Base-by-base conservation (phyloP, 2,113 vertebrate genomes). In the Notechis scutatus region DNA sequence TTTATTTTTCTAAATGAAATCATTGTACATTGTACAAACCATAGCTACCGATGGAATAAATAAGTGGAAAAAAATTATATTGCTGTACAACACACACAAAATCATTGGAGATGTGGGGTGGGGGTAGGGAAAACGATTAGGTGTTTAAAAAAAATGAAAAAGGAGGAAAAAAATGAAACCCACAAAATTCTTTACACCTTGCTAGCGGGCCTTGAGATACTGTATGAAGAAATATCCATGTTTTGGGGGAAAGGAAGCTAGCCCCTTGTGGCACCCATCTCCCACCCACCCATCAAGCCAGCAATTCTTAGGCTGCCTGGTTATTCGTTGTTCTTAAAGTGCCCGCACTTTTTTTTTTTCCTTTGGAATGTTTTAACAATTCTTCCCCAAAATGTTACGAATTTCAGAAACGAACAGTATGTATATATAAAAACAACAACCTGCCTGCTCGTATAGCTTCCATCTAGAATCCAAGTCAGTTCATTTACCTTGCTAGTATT, bases 1-100 rank as follows among this genome's bases (percentile, higher is more conserved):
- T 97, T 97, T 95, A 97, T 97, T 98, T 97, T 97, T 98, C 96
- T 96, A 95, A 98, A 98, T 98, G 97, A 97, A 98, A 98, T 97
- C 98, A 98, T 98, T 98, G 98, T 98, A 98, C 98, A 98, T 98
- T 98, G 98, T 99, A 99, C 99, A 99, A 99, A 98, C 98, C 98
- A 99, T 98, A 98, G 97, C 98, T 99, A 99, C 98, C 96, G 98
- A 99, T 99, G 98, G 98, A 99, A 99, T 99, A 99, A 99, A 99
- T 99, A 99, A 98, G 98, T 99, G 98, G 57, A 3, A 3, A 8
- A 1, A 98, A 98, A 98, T 98, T 98, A 98, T 98, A 98, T 98
- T 98, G 98, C 97, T 98, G 97, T 98, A 98, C 98, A 98, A 97
- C 97, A 98, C 98, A 98, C 98, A 98, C 97, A 97, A 96, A 98